phyloP scores from a whole-genome alignment of 2,888 invertebrate species.

The Melieria picta region DNA sequence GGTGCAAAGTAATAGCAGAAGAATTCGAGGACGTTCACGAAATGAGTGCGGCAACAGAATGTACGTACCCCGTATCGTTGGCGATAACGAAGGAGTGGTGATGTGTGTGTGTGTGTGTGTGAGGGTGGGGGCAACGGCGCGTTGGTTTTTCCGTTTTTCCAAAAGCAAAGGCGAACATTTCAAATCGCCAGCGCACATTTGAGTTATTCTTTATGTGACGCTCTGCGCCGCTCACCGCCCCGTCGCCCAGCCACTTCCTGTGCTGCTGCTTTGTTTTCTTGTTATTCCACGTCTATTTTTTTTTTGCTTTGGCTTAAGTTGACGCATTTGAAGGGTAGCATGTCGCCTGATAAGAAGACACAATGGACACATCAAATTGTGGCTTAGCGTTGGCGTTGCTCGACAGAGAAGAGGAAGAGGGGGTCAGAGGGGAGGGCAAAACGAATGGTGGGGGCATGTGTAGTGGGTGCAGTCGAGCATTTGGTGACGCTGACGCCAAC shows the following conservation, averaged over 20 bases:
- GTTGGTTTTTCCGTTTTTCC: not conserved
- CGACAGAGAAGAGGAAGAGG: too few species aligned
- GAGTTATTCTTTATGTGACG: not conserved
- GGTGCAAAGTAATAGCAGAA: slow-evolving; percentile 14
- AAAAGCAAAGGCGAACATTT: not conserved
- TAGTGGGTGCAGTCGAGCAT: not conserved
- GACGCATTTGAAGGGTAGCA: slow-evolving; percentile 38
- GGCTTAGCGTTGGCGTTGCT: slow-evolving; percentile 49
- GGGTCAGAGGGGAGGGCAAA: too few species aligned
- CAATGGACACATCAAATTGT: slow-evolving; percentile 64
- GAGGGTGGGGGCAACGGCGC: not conserved
- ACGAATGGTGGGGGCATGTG: too few species aligned
- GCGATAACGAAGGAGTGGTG: not conserved
- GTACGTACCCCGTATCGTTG: too few species aligned
- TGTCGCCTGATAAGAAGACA: slow-evolving; percentile 58
- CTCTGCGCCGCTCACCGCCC: too few species aligned
- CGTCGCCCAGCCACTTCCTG: too few species aligned
- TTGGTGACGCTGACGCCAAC: not conserved
- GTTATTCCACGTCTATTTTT: slow-evolving; percentile 24
- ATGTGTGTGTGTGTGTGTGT: not conserved
- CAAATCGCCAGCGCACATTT: not conserved
- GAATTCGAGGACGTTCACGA: slow-evolving; percentile 14
- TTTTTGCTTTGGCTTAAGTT: slow-evolving; percentile 29
- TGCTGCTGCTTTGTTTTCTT: slow-evolving; percentile 23
- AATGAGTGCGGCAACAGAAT: not conserved